Percentiles rank a stretch among this genome's conserved stretches.
phyloP scores from a whole-genome alignment of 2,797 vertebrate genomes.

The Gambusia yucatana region DNA sequence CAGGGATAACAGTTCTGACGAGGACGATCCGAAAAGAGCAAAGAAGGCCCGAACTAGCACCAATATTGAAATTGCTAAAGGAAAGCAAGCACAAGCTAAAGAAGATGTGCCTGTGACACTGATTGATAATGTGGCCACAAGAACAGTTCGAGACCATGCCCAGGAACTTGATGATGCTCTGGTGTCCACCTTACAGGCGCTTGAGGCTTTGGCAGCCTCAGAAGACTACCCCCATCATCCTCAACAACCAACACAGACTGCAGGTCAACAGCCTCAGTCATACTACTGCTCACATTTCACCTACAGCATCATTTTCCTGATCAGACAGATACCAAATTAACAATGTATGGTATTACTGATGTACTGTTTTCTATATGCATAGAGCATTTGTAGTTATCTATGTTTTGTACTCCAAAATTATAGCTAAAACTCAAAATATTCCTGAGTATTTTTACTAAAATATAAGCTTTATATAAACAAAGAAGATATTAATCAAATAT shows the following conservation, averaged over 20 bases:
- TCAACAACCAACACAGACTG: slow-evolving; percentile 92
- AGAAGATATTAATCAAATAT: not conserved
- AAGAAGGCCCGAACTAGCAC: slow-evolving; percentile 68
- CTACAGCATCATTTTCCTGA: slow-evolving; percentile 25
- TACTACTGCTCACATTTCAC: slow-evolving; percentile 44
- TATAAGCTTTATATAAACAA: not conserved
- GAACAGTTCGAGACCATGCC: slow-evolving; percentile 95
- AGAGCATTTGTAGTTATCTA: slow-evolving; percentile 10
- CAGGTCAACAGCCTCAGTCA: slow-evolving; percentile 89
- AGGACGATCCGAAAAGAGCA: slow-evolving; percentile 91
- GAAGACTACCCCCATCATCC: slow-evolving; percentile 94
- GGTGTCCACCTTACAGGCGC: slow-evolving; percentile 96
- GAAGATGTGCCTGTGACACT: slow-evolving; percentile 95
- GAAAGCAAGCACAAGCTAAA: slow-evolving; percentile 75
- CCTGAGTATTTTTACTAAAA: not conserved
- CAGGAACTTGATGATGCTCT: slow-evolving; percentile 97
- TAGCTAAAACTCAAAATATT: not conserved
- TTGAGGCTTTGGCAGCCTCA: slow-evolving; percentile 97
- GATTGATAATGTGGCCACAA: slow-evolving; percentile 92
- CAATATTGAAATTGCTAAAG: slow-evolving; percentile 44
- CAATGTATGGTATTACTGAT: slow-evolving; percentile 1
- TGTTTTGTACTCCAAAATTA: not conserved
- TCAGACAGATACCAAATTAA: slow-evolving; percentile 13
- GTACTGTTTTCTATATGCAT: not conserved
- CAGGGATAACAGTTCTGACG: slow-evolving; percentile 97